A percentile compares a stretch with the other conserved stretches of the same genome.
Evolutionary conservation across 2,113 vertebrate genomes (phyloP).

Genomic region (Circaetus cinerascens): DNA sequence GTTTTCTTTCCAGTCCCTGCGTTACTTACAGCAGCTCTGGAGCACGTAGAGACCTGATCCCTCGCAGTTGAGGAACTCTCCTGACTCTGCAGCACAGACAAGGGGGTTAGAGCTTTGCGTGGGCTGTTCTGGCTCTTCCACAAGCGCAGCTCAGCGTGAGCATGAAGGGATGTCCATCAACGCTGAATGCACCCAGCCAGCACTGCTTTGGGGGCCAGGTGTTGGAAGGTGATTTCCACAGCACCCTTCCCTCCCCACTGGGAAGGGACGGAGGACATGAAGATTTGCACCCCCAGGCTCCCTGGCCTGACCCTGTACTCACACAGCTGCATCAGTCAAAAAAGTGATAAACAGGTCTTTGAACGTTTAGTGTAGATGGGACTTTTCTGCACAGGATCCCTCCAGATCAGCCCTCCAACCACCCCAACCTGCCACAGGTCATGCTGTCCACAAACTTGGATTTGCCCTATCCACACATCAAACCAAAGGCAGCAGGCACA

Average conservation of each 20-base stretch:
- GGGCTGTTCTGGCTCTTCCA: not conserved
- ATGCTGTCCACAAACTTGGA: not conserved
- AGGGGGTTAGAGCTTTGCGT: not conserved
- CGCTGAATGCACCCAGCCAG: fast-evolving
- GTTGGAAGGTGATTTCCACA: not conserved
- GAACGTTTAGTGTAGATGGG: fast-evolving
- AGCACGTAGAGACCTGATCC: slow-evolving; percentile 96
- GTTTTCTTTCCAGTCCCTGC: not conserved
- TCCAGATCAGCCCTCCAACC: not conserved
- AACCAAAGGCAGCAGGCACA: not conserved
- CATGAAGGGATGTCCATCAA: fast-evolving
- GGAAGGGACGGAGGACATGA: not conserved
- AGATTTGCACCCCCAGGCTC: not conserved
- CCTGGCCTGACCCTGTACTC: not conserved
- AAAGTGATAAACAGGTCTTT: not conserved
- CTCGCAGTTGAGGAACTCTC: slow-evolving; percentile 98
- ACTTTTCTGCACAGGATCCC: not conserved
- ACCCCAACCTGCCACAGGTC: fast-evolving
- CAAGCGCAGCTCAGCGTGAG: fast-evolving
- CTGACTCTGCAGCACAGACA: slow-evolving; percentile 81
- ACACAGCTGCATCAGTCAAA: not conserved
- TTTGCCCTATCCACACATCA: fast-evolving
- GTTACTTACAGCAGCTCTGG: slow-evolving; percentile 95
- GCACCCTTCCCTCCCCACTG: not conserved
- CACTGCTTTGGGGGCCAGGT: fast-evolving